Percentiles rank a stretch among this genome's conserved stretches.
phyloP scores from a whole-genome alignment of 2,113 vertebrate genomes.

The Corynorhinus townsendii region DNA sequence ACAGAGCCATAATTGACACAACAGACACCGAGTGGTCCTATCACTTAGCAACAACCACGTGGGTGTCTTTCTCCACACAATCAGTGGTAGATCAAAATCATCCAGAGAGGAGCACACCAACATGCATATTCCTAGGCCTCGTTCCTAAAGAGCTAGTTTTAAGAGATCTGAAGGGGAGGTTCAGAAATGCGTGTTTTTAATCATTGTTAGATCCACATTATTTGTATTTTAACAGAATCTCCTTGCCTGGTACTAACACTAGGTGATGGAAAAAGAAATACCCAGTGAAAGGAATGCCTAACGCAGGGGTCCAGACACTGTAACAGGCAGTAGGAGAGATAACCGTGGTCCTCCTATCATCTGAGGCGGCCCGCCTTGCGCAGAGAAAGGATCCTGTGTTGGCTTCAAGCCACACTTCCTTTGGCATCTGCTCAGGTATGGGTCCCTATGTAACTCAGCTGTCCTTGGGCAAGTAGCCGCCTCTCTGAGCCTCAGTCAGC shows the following conservation, averaged over 20 bases:
- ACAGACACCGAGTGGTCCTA: no score
- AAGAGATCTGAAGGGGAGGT: background rate
- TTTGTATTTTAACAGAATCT: background rate
- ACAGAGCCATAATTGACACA: background rate
- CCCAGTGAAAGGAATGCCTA: background rate
- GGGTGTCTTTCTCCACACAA: background rate
- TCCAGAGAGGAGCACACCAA: background rate
- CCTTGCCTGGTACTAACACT: background rate
- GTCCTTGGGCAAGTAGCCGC: background rate
- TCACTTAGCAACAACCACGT: background rate
- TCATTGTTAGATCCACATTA: background rate
- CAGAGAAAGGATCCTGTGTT: background rate
- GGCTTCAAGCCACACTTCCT: background rate
- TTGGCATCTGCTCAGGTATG: background rate
- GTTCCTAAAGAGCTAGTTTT: background rate
- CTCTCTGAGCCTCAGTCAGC: background rate
- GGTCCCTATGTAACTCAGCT: background rate
- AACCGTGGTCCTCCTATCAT: fast-evolving
- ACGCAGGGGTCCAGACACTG: background rate
- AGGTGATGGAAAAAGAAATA: background rate
- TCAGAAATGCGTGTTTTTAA: background rate
- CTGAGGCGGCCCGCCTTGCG: background rate
- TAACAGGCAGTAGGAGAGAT: fast-evolving
- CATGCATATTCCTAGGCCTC: background rate
- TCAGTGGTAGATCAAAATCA: background rate